Percentiles rank a stretch among this genome's conserved stretches.
Conservation (phyloP, 2,797 vertebrate genomes). For the Danio albolineatus region DNA sequence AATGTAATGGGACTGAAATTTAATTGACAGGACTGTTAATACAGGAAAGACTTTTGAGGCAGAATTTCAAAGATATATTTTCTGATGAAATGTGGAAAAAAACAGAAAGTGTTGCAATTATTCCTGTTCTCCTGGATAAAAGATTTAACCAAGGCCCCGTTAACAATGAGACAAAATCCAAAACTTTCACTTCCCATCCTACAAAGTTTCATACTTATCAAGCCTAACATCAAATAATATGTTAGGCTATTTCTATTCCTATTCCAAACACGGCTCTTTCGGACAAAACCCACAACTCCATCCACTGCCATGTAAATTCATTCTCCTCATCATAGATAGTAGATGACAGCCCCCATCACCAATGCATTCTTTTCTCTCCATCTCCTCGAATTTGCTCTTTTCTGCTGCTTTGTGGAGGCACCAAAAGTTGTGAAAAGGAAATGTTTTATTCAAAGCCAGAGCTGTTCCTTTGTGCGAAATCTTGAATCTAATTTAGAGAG, state of each 20-base stretch:
- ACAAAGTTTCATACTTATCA: background rate
- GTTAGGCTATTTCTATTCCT: conserved; percentile 3
- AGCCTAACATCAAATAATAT: background rate
- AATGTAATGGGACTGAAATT: background rate
- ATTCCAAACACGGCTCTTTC: conserved; percentile 39
- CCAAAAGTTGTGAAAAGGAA: conserved; percentile 50
- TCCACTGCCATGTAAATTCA: conserved; percentile 57
- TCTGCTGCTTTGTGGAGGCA: conserved; percentile 51
- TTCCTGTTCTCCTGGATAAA: background rate
- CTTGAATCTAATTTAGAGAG: conserved; percentile 63
- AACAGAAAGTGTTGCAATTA: background rate
- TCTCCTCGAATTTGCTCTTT: conserved; percentile 49
- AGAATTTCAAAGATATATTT: conserved; percentile 1
- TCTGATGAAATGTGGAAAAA: background rate
- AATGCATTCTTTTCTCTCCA: conserved; percentile 49
- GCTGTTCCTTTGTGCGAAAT: conserved; percentile 54
- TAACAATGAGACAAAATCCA: background rate
- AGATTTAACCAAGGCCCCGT: background rate
- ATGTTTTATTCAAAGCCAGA: conserved; percentile 65
- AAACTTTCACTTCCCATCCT: background rate
- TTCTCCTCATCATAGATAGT: conserved; percentile 52
- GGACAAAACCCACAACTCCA: conserved; percentile 46
- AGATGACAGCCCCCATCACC: conserved; percentile 53
- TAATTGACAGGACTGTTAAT: background rate
- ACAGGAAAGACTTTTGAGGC: background rate